Evolutionary conservation across 2,113 vertebrate species (phyloP), one percentile per base, ranked within the genome.

Genomic region (Oreochromis spilurus): DNA sequence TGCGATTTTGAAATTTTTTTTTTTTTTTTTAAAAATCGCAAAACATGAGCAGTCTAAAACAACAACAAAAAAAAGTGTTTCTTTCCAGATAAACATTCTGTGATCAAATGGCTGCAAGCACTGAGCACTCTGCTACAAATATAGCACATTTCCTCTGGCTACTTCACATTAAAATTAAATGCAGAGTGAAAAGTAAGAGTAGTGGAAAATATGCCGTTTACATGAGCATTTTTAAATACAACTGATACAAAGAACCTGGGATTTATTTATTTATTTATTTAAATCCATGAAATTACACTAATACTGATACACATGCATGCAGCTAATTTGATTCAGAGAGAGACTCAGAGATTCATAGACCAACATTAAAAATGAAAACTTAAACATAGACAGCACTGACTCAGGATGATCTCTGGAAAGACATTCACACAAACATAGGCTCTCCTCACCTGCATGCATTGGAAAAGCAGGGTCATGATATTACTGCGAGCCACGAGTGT

Each of bases 391-490:
- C 40, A 26, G 40, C 4, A 77, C 0, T 72, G 40, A 72, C 29
- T 77, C 29, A n/a, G 17, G 29, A 52, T 52, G 45, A 52, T n/a
- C 17, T 34, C 72, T 0, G 1, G 17, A 50, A 17, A 75, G 9
- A 17, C 9, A 48, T 72, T 72, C 14, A 12, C 70, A 50, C 16
- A 75, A 43, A 75, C 72, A 77, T 6, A 4, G 57, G 9, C 84
- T 80, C 62, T 79, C 19, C 91, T 83, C 34, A 98, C 98, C 97
- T 99, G 98, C 98, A 99, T 98, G 92, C 98, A 99, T 96, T 99
- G 98, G 95, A 98, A 99, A 0, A 99, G 97, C 80, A 99, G 94
- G 0, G 98, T 99, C 98, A 98, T 98, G 91, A 99, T 97, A 95
- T 99, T 99, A 94, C 98, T 98, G 6, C 98, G 97, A 8, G 98